These are phyloP conservation scores for Bicyclus anynana DNA, from an alignment of 1,140 invertebrate species.

Conservation along the genomic window DNA sequence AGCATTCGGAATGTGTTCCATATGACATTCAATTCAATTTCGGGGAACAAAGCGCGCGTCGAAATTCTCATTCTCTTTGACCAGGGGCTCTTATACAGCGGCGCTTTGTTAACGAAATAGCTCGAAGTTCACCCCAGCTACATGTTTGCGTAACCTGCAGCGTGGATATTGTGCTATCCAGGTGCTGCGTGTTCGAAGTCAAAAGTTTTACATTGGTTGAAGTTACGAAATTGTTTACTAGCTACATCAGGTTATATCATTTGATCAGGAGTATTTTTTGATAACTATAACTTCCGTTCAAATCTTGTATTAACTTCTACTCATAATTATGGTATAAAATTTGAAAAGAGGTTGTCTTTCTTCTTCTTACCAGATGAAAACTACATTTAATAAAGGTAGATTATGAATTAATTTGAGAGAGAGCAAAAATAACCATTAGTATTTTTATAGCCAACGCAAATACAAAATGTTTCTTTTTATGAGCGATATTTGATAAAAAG, in stretches of 20 bases:
- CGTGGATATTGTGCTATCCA: not conserved
- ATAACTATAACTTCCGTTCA: not conserved
- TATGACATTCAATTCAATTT: constrained; percentile 74
- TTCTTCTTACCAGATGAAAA: no score
- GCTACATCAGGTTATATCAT: no score
- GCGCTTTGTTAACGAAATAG: constrained; percentile 63
- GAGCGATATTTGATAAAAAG: no score
- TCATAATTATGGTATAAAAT: no score
- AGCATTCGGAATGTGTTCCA: constrained; percentile 65
- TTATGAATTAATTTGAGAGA: no score
- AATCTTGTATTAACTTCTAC: no score
- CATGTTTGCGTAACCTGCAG: constrained; percentile 26
- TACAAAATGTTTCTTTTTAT: no score
- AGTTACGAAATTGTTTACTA: not conserved
- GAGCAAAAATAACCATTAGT: no score
- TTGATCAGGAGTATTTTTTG: not conserved
- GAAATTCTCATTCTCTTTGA: constrained; percentile 71
- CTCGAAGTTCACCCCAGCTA: constrained; percentile 40
- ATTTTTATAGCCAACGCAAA: no score
- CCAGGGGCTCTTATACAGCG: constrained; percentile 61
- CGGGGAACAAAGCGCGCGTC: constrained; percentile 61
- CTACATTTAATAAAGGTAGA: no score
- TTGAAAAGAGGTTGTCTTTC: no score
- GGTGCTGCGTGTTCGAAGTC: not conserved
- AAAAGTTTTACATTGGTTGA: not conserved